Conservation (phyloP, 2,888 invertebrate species). For the Pandemis corylana region DNA sequence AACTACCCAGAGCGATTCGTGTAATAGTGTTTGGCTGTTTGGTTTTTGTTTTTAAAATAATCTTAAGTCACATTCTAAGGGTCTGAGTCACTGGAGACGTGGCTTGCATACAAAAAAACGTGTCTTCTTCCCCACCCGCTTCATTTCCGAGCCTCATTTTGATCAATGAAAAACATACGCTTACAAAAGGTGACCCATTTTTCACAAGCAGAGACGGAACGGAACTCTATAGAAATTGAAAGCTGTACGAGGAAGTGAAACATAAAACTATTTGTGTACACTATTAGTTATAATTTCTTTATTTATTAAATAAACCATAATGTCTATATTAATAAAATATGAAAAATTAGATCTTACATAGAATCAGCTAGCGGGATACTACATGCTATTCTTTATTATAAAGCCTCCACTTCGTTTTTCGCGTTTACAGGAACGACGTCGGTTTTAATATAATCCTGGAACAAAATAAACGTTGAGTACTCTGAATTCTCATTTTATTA, state of each 20-base stretch:
- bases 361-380: slow-evolving; percentile 39
- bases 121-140: slow-evolving; percentile 30
- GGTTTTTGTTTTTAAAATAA: too few species aligned
- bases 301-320: slow-evolving; percentile 37
- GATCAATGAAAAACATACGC: slow-evolving; percentile 40
- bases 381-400: slow-evolving; percentile 53
- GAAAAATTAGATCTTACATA: slow-evolving; percentile 39
- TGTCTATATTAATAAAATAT: slow-evolving; percentile 38
- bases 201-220: slow-evolving; percentile 5
- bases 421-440: slow-evolving; percentile 56
- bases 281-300: slow-evolving; percentile 42
- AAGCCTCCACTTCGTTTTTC: slow-evolving; percentile 71
- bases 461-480: slow-evolving; percentile 46
- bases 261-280: slow-evolving; percentile 21
- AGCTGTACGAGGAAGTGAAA: slow-evolving; percentile 18
- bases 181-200: slow-evolving; percentile 37
- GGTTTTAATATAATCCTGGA: slow-evolving; percentile 70
- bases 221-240: slow-evolving; percentile 11
- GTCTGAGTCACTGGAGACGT: slow-evolving; percentile 13
- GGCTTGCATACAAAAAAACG: slow-evolving; percentile 23
- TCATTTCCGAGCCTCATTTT: slow-evolving; percentile 39
- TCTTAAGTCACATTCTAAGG: neutral
- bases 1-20: neutral
- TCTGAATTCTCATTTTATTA: neutral
- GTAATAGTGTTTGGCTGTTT: neutral